A percentile compares a stretch with the other conserved stretches of the same genome.
phyloP scores from a whole-genome alignment of 2,113 vertebrate species.

The Syngnathoides biaculeatus region DNA sequence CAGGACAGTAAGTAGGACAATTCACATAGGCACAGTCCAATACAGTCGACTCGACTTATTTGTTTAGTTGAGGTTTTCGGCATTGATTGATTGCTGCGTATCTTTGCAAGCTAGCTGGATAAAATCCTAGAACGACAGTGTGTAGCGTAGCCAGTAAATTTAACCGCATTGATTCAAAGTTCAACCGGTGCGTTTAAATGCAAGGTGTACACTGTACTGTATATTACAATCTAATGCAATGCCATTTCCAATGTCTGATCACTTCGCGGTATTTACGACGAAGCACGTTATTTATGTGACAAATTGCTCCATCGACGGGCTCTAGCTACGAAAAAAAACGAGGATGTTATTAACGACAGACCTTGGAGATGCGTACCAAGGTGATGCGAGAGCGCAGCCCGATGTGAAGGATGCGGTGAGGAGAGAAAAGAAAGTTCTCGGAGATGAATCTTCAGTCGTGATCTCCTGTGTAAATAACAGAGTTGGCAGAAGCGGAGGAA shows the following conservation, averaged over 20 bases:
- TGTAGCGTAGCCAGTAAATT: background rate
- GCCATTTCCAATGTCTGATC: constrained; percentile 11
- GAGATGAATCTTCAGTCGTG: constrained; percentile 9
- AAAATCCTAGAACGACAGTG: background rate
- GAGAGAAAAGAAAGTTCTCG: background rate
- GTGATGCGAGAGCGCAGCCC: background rate
- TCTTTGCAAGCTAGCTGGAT: background rate
- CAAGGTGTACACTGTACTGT: background rate
- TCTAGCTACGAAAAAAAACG: background rate
- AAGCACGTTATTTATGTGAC: background rate
- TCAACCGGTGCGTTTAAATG: background rate
- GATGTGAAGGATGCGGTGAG: background rate
- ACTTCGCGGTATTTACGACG: constrained; percentile 16
- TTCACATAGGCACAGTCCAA: background rate
- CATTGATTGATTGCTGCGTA: background rate
- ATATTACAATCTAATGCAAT: no score
- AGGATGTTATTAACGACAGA: background rate
- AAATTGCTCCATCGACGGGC: background rate
- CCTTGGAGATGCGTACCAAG: background rate
- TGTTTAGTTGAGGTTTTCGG: background rate
- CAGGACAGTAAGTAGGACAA: background rate
- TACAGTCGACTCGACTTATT: background rate
- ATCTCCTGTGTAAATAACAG: background rate
- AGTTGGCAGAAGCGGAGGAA: constrained; percentile 8
- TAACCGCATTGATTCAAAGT: background rate